Conservation (phyloP, 2,797 vertebrate genomes). For the Podarcis lilfordi region DNA sequence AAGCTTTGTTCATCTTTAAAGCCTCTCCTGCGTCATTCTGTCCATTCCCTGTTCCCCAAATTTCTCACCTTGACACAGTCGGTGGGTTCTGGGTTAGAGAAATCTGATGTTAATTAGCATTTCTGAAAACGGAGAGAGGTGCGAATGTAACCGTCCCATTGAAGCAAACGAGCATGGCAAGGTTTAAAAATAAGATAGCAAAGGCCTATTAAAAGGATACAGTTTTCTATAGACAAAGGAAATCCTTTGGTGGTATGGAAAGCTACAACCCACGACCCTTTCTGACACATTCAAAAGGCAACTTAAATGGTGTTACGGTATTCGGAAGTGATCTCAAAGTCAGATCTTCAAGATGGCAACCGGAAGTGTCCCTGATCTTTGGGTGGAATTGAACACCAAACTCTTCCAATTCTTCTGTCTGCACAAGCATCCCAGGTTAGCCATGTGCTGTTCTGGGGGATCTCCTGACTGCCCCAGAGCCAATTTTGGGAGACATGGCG, state of each 20-base stretch:
- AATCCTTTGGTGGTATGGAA: neutral
- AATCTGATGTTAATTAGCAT: slow-evolving; percentile 63
- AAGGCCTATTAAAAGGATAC: neutral
- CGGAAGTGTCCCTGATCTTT: neutral
- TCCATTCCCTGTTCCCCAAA: slow-evolving; percentile 37
- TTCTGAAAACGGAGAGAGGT: slow-evolving; percentile 26
- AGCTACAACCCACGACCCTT: neutral
- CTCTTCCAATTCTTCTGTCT: too few relatives aligned
- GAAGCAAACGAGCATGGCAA: neutral
- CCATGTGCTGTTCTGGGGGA: too few relatives aligned
- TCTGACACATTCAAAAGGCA: neutral
- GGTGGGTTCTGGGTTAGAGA: slow-evolving; percentile 38
- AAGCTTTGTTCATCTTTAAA: slow-evolving; percentile 59
- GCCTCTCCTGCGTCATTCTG: slow-evolving; percentile 34
- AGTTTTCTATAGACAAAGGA: slow-evolving; percentile 19
- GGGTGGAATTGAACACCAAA: too few relatives aligned
- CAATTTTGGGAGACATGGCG: too few relatives aligned
- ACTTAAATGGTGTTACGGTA: neutral
- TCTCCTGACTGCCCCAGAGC: too few relatives aligned
- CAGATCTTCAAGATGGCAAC: neutral
- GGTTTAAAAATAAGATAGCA: slow-evolving; percentile 18
- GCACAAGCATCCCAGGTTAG: too few relatives aligned
- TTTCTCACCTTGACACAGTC: slow-evolving; percentile 64
- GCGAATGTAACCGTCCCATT: slow-evolving; percentile 18
- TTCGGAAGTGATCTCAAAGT: neutral